Evolutionary conservation across 2,888 invertebrate genomes (phyloP).

Genomic region (Amorpha juglandis): DNA sequence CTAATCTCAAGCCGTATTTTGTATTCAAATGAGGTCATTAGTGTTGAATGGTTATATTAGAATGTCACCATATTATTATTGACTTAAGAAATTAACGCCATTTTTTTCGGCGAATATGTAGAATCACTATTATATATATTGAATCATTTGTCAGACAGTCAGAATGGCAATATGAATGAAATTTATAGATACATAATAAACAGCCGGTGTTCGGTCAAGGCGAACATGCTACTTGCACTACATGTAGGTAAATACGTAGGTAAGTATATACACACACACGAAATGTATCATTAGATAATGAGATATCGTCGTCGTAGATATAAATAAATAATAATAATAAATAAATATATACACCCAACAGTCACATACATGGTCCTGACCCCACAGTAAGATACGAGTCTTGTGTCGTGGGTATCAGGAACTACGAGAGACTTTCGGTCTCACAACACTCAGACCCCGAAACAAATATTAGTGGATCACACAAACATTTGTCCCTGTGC

Average conservation of each 20-base stretch:
- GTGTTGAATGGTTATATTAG: not conserved
- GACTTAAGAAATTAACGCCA: conserved; percentile 27
- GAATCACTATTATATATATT: conserved; percentile 41
- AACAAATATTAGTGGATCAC: no score
- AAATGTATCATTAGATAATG: conserved; percentile 26
- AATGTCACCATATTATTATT: not conserved
- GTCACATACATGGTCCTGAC: no score
- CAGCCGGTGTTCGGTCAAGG: conserved; percentile 72
- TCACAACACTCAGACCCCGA: no score
- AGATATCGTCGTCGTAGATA: no score
- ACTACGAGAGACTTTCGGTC: no score
- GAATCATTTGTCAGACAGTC: conserved; percentile 37
- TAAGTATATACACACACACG: conserved; percentile 28
- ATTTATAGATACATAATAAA: conserved; percentile 33
- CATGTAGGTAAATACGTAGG: conserved; percentile 37
- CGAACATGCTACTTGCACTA: conserved; percentile 63
- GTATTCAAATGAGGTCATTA: not conserved
- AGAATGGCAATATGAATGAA: conserved; percentile 53
- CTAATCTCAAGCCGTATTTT: no score
- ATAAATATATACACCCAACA: no score
- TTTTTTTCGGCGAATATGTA: conserved; percentile 37
- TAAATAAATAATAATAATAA: no score
- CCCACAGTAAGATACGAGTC: no score
- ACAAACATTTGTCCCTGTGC: no score
- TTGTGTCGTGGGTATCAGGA: no score